Percentiles rank a stretch among this genome's conserved stretches.
These are phyloP conservation scores for Lepidonotus clava DNA, from an alignment of 2,888 invertebrate species.

Conservation along the genomic window DNA sequence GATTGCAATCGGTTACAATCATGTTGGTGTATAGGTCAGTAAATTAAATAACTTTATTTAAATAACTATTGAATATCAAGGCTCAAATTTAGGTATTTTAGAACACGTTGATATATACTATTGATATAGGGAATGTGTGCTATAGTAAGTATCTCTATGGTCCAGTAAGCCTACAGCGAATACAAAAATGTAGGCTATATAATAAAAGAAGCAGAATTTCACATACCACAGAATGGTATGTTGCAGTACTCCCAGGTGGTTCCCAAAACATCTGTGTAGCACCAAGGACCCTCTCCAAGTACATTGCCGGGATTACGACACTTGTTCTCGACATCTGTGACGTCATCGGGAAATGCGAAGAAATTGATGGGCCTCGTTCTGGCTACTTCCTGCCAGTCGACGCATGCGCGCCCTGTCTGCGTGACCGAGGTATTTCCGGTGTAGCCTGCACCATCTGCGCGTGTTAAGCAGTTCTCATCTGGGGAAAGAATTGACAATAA, in stretches of 20 bases:
- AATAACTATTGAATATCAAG: no score
- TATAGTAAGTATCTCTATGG: no score
- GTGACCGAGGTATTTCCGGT: slow-evolving; percentile 7
- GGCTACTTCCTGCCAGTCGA: neutral
- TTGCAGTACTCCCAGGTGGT: slow-evolving; percentile 50
- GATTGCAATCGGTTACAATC: no score
- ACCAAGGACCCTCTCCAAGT: slow-evolving; percentile 5
- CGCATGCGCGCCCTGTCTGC: neutral
- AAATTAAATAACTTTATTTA: no score
- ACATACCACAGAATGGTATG: slow-evolving; percentile 52
- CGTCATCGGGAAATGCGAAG: neutral
- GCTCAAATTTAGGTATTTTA: no score
- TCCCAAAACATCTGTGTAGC: slow-evolving; percentile 17
- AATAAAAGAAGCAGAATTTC: no score
- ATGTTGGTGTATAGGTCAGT: no score
- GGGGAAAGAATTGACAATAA: neutral
- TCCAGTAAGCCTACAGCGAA: no score
- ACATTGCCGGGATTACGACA: slow-evolving; percentile 42
- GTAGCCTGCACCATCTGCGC: neutral
- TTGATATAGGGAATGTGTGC: no score
- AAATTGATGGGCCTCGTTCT: neutral
- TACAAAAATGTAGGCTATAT: no score
- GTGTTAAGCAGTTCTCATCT: neutral
- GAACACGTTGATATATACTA: no score
- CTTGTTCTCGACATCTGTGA: neutral